Percentiles rank a stretch among this genome's conserved stretches.
Evolutionary conservation across 2,888 invertebrate genomes (phyloP).

Genomic region (Agrotis segetum): DNA sequence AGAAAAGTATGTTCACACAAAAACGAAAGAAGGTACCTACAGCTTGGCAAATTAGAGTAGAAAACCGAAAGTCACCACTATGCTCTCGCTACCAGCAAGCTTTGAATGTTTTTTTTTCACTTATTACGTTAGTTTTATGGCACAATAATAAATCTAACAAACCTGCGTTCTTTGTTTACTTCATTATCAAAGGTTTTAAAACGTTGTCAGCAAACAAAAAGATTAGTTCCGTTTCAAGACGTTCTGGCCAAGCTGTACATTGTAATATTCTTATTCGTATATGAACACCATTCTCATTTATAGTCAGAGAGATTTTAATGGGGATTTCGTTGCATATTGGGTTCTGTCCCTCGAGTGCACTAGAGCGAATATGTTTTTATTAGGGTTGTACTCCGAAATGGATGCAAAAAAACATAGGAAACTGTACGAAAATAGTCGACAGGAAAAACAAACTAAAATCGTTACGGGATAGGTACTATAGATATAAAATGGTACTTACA

Average conservation of each 20-base stretch:
- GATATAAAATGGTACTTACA: slow-evolving; percentile 35
- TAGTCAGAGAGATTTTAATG: slow-evolving; percentile 29
- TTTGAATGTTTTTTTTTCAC: no score
- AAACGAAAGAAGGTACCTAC: neutral
- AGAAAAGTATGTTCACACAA: neutral
- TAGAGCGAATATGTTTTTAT: slow-evolving; percentile 40
- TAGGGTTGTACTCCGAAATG: slow-evolving; percentile 34
- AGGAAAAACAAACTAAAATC: slow-evolving; percentile 36
- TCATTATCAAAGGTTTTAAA: no score
- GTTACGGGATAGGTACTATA: slow-evolving; percentile 3
- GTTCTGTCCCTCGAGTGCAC: slow-evolving; percentile 37
- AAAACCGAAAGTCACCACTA: no score
- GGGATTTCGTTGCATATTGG: slow-evolving; percentile 47
- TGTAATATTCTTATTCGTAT: neutral
- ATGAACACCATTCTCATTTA: slow-evolving; percentile 15
- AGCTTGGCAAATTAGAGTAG: no score
- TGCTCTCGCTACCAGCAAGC: no score
- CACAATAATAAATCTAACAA: no score
- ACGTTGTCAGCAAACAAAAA: no score
- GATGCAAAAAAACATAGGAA: slow-evolving; percentile 34
- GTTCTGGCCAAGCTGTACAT: no score
- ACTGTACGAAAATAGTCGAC: slow-evolving; percentile 18
- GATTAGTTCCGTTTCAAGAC: no score
- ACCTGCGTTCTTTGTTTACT: no score
- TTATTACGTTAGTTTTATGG: no score